Evolutionary conservation across 1,140 invertebrate genomes (phyloP), one percentile per base, ranked within the genome.

Genomic region (Luehdorfia chinensis): DNA sequence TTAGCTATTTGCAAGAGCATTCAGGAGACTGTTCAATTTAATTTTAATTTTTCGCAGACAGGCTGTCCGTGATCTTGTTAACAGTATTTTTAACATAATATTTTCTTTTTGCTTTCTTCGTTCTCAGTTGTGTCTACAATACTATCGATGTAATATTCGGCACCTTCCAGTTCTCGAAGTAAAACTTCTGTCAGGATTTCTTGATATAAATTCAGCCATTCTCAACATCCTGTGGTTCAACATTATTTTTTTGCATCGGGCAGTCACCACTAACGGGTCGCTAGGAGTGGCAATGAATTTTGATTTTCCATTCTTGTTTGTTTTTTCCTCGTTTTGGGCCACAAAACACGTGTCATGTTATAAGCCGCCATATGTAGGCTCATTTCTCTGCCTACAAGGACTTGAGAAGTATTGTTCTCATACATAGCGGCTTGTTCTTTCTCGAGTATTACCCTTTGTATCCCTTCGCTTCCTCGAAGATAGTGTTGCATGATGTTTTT

Each of bases 381-480:
- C 3, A 27, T 43, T 5, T 13, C 28, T 5, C 25, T 18, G 47
- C 53, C 5, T 2, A 15, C 0, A 7, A 65, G 14, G 9, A 53
- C 44, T 12, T 50, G 16, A n/a, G 36, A 25, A 1, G 48, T 57
- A 7, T 28, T 16, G 50, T 64, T 68, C 23, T 68, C 18, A n/a
- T 61, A 61, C 12, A 61, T 45, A 16, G 55, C 41, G 5, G 55
- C 57, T 5, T 57, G 46, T 2, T 34, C 48, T 28, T 59, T 46
- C 23, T 56, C 46, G n/a, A 66, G 49, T 44, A 23, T 14, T 0
- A 30, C 30, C 11, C 45, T 11, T 1, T 50, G 32, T 9, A 55
- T 19, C 4, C 5, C 7, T 0, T 27, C 27, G 14, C 32, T 45
- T 0, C 25, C 27, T 11, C 13, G 12, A 2, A 21, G 12, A 31